Evolutionary conservation across 1,140 invertebrate species (phyloP).

Genomic region (Drosophila pseudoananassae): DNA sequence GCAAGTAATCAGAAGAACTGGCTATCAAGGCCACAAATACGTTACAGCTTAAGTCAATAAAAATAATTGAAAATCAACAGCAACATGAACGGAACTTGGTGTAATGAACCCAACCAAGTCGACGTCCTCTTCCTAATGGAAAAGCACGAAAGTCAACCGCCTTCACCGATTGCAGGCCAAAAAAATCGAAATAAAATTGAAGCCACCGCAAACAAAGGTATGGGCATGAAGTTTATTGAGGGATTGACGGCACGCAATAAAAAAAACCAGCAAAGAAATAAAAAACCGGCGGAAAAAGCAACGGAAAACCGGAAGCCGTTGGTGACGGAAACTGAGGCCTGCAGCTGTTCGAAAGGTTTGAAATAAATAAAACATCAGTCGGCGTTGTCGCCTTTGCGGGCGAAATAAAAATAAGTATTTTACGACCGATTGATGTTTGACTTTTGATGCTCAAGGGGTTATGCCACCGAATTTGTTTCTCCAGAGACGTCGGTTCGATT

Average conservation of each 20-base stretch:
- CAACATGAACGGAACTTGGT: constrained; percentile 41
- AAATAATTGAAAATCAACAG: constrained; percentile 77
- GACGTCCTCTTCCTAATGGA: constrained; percentile 17
- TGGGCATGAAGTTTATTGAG: constrained; percentile 39
- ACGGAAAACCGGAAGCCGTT: constrained; percentile 44
- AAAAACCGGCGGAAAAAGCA: constrained; percentile 50
- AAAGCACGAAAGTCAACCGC: constrained; percentile 7
- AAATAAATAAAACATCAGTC: constrained; percentile 61
- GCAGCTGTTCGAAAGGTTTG: constrained; percentile 52
- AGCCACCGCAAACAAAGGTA: constrained; percentile 34
- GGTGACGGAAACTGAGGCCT: constrained; percentile 42
- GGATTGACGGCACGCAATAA: constrained; percentile 65
- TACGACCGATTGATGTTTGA: constrained; percentile 40
- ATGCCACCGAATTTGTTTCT: constrained; percentile 37
- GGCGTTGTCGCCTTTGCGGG: constrained; percentile 36
- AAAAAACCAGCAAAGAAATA: constrained; percentile 31
- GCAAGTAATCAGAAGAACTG: constrained; percentile 42
- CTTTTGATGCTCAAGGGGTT: constrained; percentile 28
- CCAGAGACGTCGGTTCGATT: constrained; percentile 12
- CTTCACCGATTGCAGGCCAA: constrained; percentile 26
- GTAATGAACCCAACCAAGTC: constrained; percentile 56
- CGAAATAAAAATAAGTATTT: constrained; percentile 45
- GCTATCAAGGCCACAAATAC: constrained; percentile 47
- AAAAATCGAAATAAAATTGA: constrained; percentile 43
- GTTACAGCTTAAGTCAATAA: constrained; percentile 75